Conservation (phyloP, 2,113 vertebrate species). For the Coptodon bakossiorum region DNA sequence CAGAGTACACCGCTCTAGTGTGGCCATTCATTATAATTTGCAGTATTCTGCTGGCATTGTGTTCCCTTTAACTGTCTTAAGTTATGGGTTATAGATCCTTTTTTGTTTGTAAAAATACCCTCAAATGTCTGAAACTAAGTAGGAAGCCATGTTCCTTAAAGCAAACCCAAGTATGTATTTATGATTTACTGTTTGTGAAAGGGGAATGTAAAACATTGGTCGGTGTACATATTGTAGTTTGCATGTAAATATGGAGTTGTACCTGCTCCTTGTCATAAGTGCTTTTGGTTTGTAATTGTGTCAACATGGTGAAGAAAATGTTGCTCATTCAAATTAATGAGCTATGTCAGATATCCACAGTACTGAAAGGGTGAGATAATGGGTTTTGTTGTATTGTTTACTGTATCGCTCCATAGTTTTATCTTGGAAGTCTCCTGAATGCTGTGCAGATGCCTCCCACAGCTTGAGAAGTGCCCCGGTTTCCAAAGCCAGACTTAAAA, state of each 20-base stretch:
- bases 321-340: background rate
- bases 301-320: background rate
- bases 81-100: background rate
- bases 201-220: background rate
- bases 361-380: conserved; percentile 3
- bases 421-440: background rate
- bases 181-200: background rate
- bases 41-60: conserved; percentile 29
- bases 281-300: conserved; percentile 3
- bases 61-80: background rate
- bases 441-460: conserved; percentile 13
- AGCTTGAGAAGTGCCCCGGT: conserved; percentile 7
- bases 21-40: conserved; percentile 29
- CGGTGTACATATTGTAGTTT: conserved; percentile 25
- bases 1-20: conserved; percentile 40
- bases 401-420: conserved; percentile 19
- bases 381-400: conserved; percentile 32
- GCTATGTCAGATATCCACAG: background rate
- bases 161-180: background rate
- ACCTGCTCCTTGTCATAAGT: background rate
- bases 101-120: background rate
- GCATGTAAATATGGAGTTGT: conserved; percentile 40
- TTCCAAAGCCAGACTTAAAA: conserved; percentile 9
- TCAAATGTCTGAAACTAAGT: background rate
- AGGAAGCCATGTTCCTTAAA: background rate